A percentile compares a stretch with the other conserved stretches of the same genome.
Conservation (phyloP, 2,113 vertebrate genomes). For the Quiscalus mexicanus region DNA sequence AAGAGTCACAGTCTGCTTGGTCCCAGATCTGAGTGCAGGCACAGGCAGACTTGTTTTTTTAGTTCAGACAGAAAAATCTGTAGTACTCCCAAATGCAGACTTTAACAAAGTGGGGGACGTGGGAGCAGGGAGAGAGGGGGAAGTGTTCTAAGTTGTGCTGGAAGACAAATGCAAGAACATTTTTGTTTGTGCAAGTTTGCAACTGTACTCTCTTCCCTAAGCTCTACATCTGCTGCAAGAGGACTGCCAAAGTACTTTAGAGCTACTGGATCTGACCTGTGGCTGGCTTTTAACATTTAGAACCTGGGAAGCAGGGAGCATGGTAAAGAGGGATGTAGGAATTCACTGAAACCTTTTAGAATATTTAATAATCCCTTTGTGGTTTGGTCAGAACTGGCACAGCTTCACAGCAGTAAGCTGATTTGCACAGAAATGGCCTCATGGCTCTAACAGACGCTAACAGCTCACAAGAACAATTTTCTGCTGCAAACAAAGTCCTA, state of each 20-base stretch:
- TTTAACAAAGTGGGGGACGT: background rate
- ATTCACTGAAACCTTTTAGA: slow-evolving; percentile 10
- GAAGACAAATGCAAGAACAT: background rate
- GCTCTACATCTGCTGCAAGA: slow-evolving; percentile 1
- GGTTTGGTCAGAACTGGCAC: slow-evolving; percentile 49
- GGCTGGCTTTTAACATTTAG: background rate
- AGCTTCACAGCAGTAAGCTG: slow-evolving; percentile 48
- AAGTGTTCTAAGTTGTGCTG: background rate
- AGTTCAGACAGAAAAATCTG: background rate
- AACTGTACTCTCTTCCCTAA: background rate
- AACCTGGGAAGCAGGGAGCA: background rate
- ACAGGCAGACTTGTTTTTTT: background rate
- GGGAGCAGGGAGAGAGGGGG: background rate
- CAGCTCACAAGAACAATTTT: slow-evolving; percentile 44
- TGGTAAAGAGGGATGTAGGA: background rate
- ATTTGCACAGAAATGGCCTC: slow-evolving; percentile 65
- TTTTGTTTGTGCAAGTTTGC: background rate
- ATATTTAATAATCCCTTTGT: slow-evolving; percentile 29
- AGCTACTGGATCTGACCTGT: slow-evolving; percentile 2
- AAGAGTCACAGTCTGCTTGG: slow-evolving; percentile 30
- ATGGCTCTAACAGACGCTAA: slow-evolving; percentile 2
- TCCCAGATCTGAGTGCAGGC: background rate
- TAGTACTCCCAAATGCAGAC: background rate
- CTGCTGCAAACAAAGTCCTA: background rate
- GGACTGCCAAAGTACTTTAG: background rate